Evolutionary conservation across 2,797 vertebrate species (phyloP), one percentile per base, ranked within the genome.

Genomic region (Phalloptychus januarius): DNA sequence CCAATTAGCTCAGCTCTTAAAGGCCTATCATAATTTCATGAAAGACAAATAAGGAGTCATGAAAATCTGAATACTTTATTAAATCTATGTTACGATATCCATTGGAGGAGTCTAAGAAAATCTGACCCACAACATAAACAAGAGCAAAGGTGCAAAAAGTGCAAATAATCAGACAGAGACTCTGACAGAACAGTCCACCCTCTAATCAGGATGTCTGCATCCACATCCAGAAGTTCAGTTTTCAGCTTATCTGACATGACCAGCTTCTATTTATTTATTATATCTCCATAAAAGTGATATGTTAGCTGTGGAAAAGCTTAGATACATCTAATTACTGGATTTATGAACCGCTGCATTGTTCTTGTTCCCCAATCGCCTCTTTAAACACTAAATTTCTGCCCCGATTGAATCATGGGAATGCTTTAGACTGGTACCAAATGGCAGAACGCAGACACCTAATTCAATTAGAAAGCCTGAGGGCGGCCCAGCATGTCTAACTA

Each of bases 401-500:
- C 86, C 74, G 79, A 91, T 87, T 94, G 90, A 92, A 92, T 92
- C 91, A 91, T 87, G 79, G 80, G 79, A 88, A 90, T 89, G 87
- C 92, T 93, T 91, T 88, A 89, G 91, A 77, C 91, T 89, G 88
- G 76, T 81, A 89, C 89, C 80, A 91, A 93, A 94, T 91, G 89
- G 92, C 91, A 73, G 89, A 88, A 71, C 84, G 86, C 92, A 93
- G 94, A 92, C 85, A 76, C 76, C 86, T 95, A 95, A 96, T 95
- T 94, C 80, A 93, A 95, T 95, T 89, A 95, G 88, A 89, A 87
- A 86, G 89, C 88, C 92, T 81, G 73, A 77, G 91, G 91, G 89
- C 90, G 77, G 86, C 89, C 86, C 77, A 76, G 87, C 84, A 79
- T 70, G 83, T 83, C 91, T 95, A 95, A 95, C 93, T 84, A 85